Conservation (phyloP, 92 coral and sea anemone species). For the Zoanthus sociatus region DNA sequence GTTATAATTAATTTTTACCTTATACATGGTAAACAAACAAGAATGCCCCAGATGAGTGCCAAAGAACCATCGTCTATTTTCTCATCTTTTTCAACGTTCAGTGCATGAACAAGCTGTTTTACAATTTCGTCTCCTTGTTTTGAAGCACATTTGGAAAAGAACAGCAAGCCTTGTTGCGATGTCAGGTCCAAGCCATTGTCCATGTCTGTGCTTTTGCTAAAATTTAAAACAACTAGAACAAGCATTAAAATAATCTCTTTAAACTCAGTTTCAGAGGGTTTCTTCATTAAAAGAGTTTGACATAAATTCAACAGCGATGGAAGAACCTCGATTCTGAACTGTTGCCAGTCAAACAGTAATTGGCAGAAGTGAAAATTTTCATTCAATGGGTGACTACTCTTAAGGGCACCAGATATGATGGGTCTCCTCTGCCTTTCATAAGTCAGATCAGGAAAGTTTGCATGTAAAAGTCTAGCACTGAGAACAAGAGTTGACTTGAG, state of each 20-base stretch:
- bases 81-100: slow-evolving; percentile 22
- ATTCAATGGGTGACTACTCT: slow-evolving; percentile 42
- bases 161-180: slow-evolving; percentile 61
- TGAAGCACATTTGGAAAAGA: slow-evolving; percentile 77
- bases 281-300: slow-evolving; percentile 55
- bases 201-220: slow-evolving; percentile 22
- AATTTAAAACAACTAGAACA: slow-evolving; percentile 62
- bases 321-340: slow-evolving; percentile 61
- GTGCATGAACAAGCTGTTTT: slow-evolving; percentile 46
- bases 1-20: slow-evolving; percentile 63
- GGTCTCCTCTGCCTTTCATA: slow-evolving; percentile 56
- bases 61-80: slow-evolving; percentile 45
- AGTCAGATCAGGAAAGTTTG: slow-evolving; percentile 68
- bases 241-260: slow-evolving; percentile 70
- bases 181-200: slow-evolving; percentile 59
- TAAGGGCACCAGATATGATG: slow-evolving; percentile 59
- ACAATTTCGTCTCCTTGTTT: slow-evolving; percentile 66
- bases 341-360: slow-evolving; percentile 72
- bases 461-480: slow-evolving; percentile 70
- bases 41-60: slow-evolving; percentile 74
- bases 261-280: slow-evolving; percentile 36
- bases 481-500: slow-evolving; percentile 50
- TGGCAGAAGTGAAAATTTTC: slow-evolving; percentile 65
- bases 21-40: slow-evolving; percentile 83
- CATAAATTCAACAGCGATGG: slow-evolving; percentile 72